Base-by-base conservation (phyloP, 2,888 invertebrate genomes). In the Protophormia terraenovae region DNA sequence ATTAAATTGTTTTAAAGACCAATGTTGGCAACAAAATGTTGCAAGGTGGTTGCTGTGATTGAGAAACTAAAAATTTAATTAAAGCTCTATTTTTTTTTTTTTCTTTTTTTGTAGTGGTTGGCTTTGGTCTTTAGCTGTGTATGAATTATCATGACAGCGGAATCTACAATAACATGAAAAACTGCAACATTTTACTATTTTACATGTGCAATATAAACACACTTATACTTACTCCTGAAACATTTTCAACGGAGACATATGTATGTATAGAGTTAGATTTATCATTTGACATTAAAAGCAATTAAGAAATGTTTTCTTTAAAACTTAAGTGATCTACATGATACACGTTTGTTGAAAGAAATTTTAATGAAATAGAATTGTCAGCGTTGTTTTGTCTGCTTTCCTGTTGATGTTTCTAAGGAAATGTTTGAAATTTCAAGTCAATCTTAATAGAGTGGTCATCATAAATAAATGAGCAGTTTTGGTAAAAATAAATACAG, bases 71-170 rank as follows among this genome's bases (percentile, higher is more conserved):
- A 60, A 62, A 64, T 53, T 72, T 62, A 77, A 69, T 60, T 77
- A 47, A 77, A 69, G 47, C 67, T n/a, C n/a, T n/a, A 77, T 3
- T 29, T 58, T 29, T 27, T 29, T 58, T 32, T 38, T 35, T 62
- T 41, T 16, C 1, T 41, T 24, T n/a, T 10, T 10, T 22, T n/a
- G n/a, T n/a, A n/a, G n/a, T n/a, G n/a, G 47, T 7, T 79, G 50
- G 4, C 14, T 62, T 19, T 62, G 32, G 62, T 24, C 60, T 78
- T 64, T 55, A 72, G 29, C 45, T 41, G 60, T 77, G 84, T 77
- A 81, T 84, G 84, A 84, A 77, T 81, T 84, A 84, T 84, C 81
- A 81, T 84, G 84, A 81, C 67, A 84, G 80, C 72, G 81, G 84
- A 77, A 84, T 84, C 81, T 77, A 32, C 76, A 80, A 27, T 45